Evolutionary conservation across 2,797 vertebrate species (phyloP).

Genomic region (Micropoecilia bifurca): DNA sequence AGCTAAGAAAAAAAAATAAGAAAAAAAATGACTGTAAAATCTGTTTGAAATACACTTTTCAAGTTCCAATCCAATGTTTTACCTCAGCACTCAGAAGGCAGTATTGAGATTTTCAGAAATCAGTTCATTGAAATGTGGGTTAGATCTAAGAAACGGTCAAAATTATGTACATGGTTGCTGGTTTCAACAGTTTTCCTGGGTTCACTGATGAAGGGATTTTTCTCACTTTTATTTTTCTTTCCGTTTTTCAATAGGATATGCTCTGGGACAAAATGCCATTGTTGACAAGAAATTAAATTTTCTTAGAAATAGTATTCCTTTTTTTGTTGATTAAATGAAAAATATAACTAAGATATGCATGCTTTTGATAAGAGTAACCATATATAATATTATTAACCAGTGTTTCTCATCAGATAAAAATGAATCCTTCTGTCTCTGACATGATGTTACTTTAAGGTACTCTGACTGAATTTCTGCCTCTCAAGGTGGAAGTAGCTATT

Average conservation of each 20-base stretch:
- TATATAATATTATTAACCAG: constrained; percentile 74
- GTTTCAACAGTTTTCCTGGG: constrained; percentile 49
- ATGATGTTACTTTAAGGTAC: constrained; percentile 49
- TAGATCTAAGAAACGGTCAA: constrained; percentile 48
- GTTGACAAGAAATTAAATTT: constrained; percentile 68
- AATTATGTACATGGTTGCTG: constrained; percentile 56
- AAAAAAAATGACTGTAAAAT: constrained; percentile 47
- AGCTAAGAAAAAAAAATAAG: constrained; percentile 14
- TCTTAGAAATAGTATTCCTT: constrained; percentile 63
- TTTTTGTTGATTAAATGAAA: constrained; percentile 71
- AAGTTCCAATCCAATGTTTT: constrained; percentile 65
- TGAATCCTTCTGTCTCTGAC: constrained; percentile 47
- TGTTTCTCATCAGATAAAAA: constrained; percentile 64
- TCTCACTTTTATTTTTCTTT: constrained; percentile 68
- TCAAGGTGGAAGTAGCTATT: constrained; percentile 37
- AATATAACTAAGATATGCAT: constrained; percentile 84
- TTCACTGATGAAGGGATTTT: constrained; percentile 69
- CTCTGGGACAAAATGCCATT: constrained; percentile 79
- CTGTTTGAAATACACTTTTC: constrained; percentile 56
- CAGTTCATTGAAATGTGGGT: constrained; percentile 44
- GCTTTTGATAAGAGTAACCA: constrained; percentile 79
- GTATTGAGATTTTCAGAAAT: constrained; percentile 54
- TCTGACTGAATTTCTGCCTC: constrained; percentile 54
- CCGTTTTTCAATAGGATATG: constrained; percentile 69
- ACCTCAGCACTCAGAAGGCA: constrained; percentile 72